Conservation (phyloP, 2,113 vertebrate genomes). For the Trogon melanurus region DNA sequence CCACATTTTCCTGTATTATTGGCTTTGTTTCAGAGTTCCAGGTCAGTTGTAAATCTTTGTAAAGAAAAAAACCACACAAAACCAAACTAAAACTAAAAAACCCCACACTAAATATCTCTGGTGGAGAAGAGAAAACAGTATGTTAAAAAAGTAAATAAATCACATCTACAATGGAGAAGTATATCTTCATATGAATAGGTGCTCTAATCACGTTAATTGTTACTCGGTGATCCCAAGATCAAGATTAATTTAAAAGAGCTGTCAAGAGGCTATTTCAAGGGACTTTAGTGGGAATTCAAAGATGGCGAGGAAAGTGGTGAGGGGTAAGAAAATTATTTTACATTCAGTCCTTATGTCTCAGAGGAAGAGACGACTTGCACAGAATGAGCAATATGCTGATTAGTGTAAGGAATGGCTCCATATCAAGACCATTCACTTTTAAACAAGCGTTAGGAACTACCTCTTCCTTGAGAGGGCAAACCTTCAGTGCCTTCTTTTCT, state of each 20-base stretch:
- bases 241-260: not conserved
- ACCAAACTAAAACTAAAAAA: not conserved
- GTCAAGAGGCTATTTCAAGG: not conserved
- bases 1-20: not conserved
- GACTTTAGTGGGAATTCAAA: not conserved
- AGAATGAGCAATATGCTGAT: conserved; percentile 3
- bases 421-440: not conserved
- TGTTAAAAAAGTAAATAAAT: not conserved
- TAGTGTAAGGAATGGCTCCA: not conserved
- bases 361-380: not conserved
- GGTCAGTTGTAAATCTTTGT: not conserved
- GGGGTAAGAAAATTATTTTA: not conserved
- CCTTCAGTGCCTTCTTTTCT: not conserved
- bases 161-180: not conserved
- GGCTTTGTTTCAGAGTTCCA: not conserved
- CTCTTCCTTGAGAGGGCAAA: not conserved
- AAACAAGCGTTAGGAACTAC: not conserved
- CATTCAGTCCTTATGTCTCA: not conserved
- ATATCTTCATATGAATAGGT: not conserved
- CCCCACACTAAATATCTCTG: fast-evolving
- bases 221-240: not conserved
- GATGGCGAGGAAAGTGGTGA: not conserved
- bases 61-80: not conserved
- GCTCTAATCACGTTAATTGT: not conserved
- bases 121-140: not conserved